These are phyloP conservation scores for Aegotheles bennettii DNA, from an alignment of 2,113 vertebrate species.

Conservation along the genomic window DNA sequence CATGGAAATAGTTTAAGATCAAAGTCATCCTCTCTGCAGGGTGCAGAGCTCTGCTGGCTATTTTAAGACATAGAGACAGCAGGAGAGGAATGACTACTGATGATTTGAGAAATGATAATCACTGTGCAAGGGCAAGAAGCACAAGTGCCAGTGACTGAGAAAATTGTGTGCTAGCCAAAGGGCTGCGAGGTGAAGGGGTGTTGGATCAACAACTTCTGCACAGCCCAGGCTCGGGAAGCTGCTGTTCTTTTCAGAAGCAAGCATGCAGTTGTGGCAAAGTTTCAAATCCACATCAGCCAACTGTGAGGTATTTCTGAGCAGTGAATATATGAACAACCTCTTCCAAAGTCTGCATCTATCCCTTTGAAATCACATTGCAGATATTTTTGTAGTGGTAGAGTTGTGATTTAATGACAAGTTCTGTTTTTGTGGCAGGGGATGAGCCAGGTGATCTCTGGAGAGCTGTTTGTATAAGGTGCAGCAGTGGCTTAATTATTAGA, in stretches of 20 bases:
- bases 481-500: neutral
- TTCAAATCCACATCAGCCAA: neutral
- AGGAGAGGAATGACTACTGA: constrained; percentile 45
- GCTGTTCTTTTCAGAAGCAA: neutral
- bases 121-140: constrained; percentile 50
- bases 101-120: constrained; percentile 53
- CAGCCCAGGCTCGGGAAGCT: neutral
- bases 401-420: neutral
- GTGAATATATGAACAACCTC: neutral
- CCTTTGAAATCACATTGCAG: neutral
- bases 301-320: neutral
- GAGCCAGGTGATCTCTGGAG: neutral
- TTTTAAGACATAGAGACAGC: constrained; percentile 52
- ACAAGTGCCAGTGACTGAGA: constrained; percentile 47
- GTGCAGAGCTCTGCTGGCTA: constrained; percentile 36
- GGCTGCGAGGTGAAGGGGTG: neutral
- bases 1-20: neutral
- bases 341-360: neutral
- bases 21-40: constrained; percentile 42
- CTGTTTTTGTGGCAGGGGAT: neutral
- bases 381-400: neutral
- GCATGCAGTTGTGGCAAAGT: neutral
- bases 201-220: neutral
- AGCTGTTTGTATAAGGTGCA: neutral
- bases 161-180: constrained; percentile 24